Conservation (phyloP, 1,140 invertebrate genomes). For the Drosophila melanica region DNA sequence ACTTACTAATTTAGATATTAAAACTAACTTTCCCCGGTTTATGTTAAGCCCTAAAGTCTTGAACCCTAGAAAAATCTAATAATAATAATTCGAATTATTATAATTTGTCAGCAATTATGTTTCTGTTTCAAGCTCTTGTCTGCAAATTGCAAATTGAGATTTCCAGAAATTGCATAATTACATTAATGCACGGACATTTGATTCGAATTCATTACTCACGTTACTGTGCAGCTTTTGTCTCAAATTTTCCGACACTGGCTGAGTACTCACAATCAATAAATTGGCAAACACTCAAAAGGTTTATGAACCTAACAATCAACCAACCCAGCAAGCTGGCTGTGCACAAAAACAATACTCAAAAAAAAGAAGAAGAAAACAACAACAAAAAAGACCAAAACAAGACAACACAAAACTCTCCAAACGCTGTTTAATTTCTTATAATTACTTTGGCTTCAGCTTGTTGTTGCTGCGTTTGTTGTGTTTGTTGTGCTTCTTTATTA, state of each 20-base stretch:
- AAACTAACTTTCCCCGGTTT: too few relatives aligned
- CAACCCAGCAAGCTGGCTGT: background rate
- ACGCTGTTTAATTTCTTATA: conserved; percentile 26
- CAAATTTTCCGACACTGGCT: background rate
- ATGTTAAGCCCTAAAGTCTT: too few relatives aligned
- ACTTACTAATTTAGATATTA: too few relatives aligned
- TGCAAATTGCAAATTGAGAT: background rate
- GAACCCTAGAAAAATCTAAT: too few relatives aligned
- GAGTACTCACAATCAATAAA: conserved; percentile 46
- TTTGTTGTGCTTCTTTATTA: conserved; percentile 2
- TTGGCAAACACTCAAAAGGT: conserved; percentile 61
- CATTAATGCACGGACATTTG: background rate
- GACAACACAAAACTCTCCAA: conserved; percentile 22
- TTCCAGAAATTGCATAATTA: background rate
- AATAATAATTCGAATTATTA: too few relatives aligned
- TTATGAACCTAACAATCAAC: conserved; percentile 44
- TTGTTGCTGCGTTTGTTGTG: conserved; percentile 4
- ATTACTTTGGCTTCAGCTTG: conserved; percentile 26
- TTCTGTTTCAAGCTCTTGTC: too few relatives aligned
- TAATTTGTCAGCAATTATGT: too few relatives aligned
- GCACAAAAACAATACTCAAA: conserved; percentile 1
- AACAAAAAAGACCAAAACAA: conserved; percentile 6
- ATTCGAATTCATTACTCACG: conserved; percentile 1
- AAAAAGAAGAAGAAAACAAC: conserved; percentile 15
- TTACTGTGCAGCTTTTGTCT: background rate